Base-by-base conservation (phyloP, 2,113 vertebrate genomes). In the Lagenorhynchus albirostris region DNA sequence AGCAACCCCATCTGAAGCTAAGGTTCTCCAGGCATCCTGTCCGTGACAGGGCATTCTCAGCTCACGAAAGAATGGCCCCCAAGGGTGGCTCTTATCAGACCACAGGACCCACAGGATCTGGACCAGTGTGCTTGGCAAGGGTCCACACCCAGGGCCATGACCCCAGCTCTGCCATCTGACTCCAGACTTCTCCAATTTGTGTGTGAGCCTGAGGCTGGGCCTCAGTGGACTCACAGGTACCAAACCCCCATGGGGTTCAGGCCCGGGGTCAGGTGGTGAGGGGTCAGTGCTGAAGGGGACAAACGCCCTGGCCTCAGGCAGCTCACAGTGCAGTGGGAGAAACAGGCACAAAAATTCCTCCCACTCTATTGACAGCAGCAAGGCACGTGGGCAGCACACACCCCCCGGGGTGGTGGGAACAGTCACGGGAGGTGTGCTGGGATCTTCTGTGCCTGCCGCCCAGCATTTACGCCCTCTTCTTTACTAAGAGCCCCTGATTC, bases 371-470 rank as follows among this genome's bases (percentile, higher is more conserved):
- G 21, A 41, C 36, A 85, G 21, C n/a, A 76, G 33, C 20, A 77
- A 63, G 58, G 36, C 41, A 13, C 0, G 0, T 38, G 36, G 88
- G 33, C 67, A 58, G 18, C 73, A 68, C 0, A 0, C 9, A 20
- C 11, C 15, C 21, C 4, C 21, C 3, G 5, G n/a, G 14, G 10
- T 44, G 44, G 21, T 1, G 3, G 44, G 33, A 73, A 17, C 14
- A 50, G 8, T 21, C 6, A 36, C 20, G 13, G 38, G 33, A 21
- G 8, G 14, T 33, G 8, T 33, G 12, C 25, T 81, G 21, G 50
- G 70, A 60, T 0, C 80, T 36, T 5, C 29, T 47, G 25, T 62
- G 70, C 25, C 36, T 8, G 25, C 80, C 26, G 38, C 11, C 33
- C 21, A 36, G 63, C 18, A 58, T 31, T 15, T 15, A 23, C 0